Conservation (phyloP, 2,797 vertebrate genomes). For the Sebastes baramenuke region DNA sequence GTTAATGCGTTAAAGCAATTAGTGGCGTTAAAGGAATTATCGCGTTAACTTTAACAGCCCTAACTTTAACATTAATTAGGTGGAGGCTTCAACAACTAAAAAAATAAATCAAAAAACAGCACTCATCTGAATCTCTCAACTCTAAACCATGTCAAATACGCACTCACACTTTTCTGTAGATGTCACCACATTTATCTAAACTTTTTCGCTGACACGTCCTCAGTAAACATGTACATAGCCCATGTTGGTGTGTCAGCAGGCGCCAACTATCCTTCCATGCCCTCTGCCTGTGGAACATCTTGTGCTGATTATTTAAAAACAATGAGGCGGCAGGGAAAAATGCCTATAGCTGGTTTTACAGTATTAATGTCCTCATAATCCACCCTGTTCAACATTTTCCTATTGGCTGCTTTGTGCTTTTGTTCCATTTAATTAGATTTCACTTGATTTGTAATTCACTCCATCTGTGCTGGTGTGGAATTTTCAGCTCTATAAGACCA, state of each 20-base stretch:
- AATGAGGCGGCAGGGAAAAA: conserved; percentile 38
- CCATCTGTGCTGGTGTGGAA: conserved; percentile 63
- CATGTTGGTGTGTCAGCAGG: background rate
- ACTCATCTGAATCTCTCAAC: background rate
- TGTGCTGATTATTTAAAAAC: conserved; percentile 56
- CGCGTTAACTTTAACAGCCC: too few relatives aligned
- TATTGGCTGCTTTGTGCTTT: conserved; percentile 42
- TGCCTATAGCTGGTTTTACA: conserved; percentile 47
- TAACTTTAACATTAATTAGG: too few relatives aligned
- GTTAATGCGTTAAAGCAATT: too few relatives aligned
- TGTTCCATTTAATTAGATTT: conserved; percentile 70
- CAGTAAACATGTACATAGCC: background rate
- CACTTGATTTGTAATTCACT: conserved; percentile 65
- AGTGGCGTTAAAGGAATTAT: too few relatives aligned
- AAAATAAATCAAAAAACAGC: background rate
- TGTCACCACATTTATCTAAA: background rate
- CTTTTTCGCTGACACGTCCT: background rate
- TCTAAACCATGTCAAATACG: background rate
- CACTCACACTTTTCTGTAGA: background rate
- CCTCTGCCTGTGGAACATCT: conserved; percentile 36
- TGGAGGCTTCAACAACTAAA: too few relatives aligned
- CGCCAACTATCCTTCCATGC: conserved; percentile 6
- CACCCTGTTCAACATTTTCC: conserved; percentile 34
- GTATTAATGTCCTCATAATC: conserved; percentile 59
- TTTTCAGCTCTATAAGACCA: conserved; percentile 40